Percentiles rank a stretch among this genome's conserved stretches.
Evolutionary conservation across 2,888 invertebrate species (phyloP).

Genomic region (Tribolium freemani): DNA sequence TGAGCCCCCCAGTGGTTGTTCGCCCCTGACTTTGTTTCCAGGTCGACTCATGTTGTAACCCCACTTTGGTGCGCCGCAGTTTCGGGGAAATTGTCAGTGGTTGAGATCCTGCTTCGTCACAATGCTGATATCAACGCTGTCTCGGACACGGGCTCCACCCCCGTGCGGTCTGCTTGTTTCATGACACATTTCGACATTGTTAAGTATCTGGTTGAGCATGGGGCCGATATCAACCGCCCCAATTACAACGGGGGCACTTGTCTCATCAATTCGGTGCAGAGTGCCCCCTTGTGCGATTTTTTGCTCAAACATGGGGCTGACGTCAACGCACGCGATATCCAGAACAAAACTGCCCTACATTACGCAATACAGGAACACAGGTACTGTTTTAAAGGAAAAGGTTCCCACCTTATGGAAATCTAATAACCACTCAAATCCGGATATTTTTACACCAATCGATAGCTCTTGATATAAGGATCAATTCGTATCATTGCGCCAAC

Average conservation of each 20-base stretch:
- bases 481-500: too few relatives aligned
- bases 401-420: too few relatives aligned
- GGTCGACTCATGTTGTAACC: slow-evolving; percentile 84
- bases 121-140: slow-evolving; percentile 90
- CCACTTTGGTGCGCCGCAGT: slow-evolving; percentile 95
- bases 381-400: too few relatives aligned
- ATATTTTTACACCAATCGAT: too few relatives aligned
- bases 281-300: slow-evolving; percentile 83
- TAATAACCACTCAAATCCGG: too few relatives aligned
- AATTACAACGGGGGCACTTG: slow-evolving; percentile 95
- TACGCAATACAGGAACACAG: slow-evolving; percentile 91
- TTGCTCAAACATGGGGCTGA: slow-evolving; percentile 85
- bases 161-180: slow-evolving; percentile 92
- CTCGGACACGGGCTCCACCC: slow-evolving; percentile 90
- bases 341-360: slow-evolving; percentile 92
- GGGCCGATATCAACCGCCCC: slow-evolving; percentile 86
- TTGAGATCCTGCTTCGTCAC: slow-evolving; percentile 82
- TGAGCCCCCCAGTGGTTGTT: slow-evolving; percentile 48
- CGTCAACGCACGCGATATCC: slow-evolving; percentile 90
- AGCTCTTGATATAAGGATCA: too few relatives aligned
- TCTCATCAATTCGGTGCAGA: slow-evolving; percentile 93
- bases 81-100: slow-evolving; percentile 82
- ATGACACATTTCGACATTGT: slow-evolving; percentile 91
- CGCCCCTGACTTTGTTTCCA: slow-evolving; percentile 49
- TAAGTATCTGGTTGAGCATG: slow-evolving; percentile 80